phyloP scores from a whole-genome alignment of 2,797 vertebrate genomes.

The Labeo calbasu region DNA sequence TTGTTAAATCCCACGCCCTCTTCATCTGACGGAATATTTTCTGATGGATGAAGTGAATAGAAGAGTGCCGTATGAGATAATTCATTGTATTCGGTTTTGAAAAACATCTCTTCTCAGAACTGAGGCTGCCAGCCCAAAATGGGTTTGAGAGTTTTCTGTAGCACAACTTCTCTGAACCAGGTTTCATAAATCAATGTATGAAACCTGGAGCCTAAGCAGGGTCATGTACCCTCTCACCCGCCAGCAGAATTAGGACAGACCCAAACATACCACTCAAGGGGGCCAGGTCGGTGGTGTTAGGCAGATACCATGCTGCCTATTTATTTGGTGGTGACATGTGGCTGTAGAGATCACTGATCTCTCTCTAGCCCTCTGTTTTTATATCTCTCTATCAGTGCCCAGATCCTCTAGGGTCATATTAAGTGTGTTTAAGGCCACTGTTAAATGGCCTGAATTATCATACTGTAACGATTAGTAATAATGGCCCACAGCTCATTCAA shows the following conservation, averaged over 20 bases:
- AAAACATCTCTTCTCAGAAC: constrained; percentile 40
- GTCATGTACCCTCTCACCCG: constrained; percentile 21
- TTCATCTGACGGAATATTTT: background rate
- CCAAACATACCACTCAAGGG: constrained; percentile 37
- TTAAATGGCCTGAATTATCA: constrained; percentile 60
- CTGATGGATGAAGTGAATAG: constrained; percentile 9
- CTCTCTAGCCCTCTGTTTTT: constrained; percentile 35
- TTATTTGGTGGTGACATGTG: constrained; percentile 51
- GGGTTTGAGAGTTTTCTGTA: constrained; percentile 27
- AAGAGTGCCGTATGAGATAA: background rate
- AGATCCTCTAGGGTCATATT: constrained; percentile 57
- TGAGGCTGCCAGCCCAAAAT: constrained; percentile 17
- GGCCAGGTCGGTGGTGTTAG: constrained; percentile 21
- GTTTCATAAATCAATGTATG: constrained; percentile 43
- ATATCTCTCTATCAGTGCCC: constrained; percentile 47
- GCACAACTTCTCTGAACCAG: constrained; percentile 32
- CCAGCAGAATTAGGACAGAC: constrained; percentile 39
- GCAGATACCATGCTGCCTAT: constrained; percentile 51
- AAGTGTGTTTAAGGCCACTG: constrained; percentile 56
- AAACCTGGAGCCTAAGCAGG: constrained; percentile 25
- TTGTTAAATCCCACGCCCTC: background rate
- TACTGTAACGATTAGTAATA: constrained; percentile 57
- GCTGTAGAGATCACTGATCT: constrained; percentile 43
- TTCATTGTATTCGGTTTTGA: background rate
- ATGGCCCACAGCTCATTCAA: constrained; percentile 48